A percentile compares a stretch with the other conserved stretches of the same genome.
phyloP scores from a whole-genome alignment of 92 coral and sea anemone genomes.

The Porites rus region DNA sequence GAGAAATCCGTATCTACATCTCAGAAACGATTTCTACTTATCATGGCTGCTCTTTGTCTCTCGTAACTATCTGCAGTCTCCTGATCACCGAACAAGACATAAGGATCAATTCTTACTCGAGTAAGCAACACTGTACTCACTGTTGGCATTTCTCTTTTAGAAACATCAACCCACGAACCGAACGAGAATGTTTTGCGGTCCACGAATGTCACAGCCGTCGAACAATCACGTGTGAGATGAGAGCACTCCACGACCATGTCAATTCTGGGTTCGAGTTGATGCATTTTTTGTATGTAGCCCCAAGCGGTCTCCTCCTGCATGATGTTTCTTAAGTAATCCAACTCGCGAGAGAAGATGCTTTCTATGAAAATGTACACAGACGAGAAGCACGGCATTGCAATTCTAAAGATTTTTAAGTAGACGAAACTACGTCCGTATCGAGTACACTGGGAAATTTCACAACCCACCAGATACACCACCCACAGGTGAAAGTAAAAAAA shows the following conservation, averaged over 20 bases:
- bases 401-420: slow-evolving; percentile 35
- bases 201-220: slow-evolving; percentile 12
- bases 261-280: slow-evolving; percentile 42
- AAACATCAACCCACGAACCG: slow-evolving; percentile 66
- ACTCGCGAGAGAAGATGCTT: slow-evolving; percentile 55
- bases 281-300: slow-evolving; percentile 60
- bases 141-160: slow-evolving; percentile 55
- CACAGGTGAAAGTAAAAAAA: slow-evolving; percentile 61
- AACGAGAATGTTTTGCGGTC: slow-evolving; percentile 42
- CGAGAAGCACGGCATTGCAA: slow-evolving; percentile 43
- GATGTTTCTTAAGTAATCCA: slow-evolving; percentile 54
- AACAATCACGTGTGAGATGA: too few relatives aligned
- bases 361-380: slow-evolving; percentile 45
- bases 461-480: slow-evolving; percentile 47
- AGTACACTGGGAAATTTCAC: slow-evolving; percentile 53
- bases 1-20: slow-evolving; percentile 52
- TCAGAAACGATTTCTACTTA: slow-evolving; percentile 49
- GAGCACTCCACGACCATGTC: slow-evolving; percentile 57
- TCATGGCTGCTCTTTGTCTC: slow-evolving; percentile 44
- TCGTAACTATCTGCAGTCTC: slow-evolving; percentile 48
- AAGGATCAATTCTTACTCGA: slow-evolving; percentile 48
- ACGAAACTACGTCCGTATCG: slow-evolving; percentile 34
- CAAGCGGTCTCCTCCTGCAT: slow-evolving; percentile 67
- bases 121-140: slow-evolving; percentile 23
- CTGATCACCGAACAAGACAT: slow-evolving; percentile 54